These are phyloP conservation scores for Peribatodes rhomboidaria DNA, from an alignment of 2,888 invertebrate species.

Conservation along the genomic window DNA sequence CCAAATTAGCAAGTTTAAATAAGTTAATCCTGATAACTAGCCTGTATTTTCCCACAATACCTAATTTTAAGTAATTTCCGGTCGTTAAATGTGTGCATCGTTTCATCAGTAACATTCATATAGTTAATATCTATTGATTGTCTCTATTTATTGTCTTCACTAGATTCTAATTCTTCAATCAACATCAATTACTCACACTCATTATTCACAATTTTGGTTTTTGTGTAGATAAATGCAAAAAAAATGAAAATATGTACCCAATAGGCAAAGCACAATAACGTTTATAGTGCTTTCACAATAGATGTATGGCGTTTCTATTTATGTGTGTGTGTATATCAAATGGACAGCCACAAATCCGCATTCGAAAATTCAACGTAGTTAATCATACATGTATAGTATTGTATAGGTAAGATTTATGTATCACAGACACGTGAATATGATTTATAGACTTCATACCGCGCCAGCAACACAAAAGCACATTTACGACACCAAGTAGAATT, in stretches of 20 bases:
- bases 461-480: constrained; percentile 68
- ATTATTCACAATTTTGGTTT: too few relatives aligned
- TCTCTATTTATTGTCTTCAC: neutral
- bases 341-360: constrained; percentile 3
- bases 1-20: neutral
- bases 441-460: constrained; percentile 57
- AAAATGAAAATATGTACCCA: too few relatives aligned
- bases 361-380: constrained; percentile 15
- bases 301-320: neutral
- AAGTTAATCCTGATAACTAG: neutral
- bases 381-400: neutral
- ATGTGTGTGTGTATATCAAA: constrained; percentile 16
- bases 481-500: constrained; percentile 59
- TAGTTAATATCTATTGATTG: too few relatives aligned
- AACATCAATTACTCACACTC: too few relatives aligned
- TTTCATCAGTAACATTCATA: neutral
- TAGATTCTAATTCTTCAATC: too few relatives aligned
- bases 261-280: neutral
- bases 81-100: neutral
- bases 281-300: constrained; percentile 12
- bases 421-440: constrained; percentile 28
- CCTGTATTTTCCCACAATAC: neutral
- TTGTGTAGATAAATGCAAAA: too few relatives aligned
- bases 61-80: neutral
- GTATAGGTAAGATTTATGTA: constrained; percentile 16